These are phyloP conservation scores for Phataginus tetradactyla DNA, from an alignment of 2,797 vertebrate genomes.

Conservation along the genomic window DNA sequence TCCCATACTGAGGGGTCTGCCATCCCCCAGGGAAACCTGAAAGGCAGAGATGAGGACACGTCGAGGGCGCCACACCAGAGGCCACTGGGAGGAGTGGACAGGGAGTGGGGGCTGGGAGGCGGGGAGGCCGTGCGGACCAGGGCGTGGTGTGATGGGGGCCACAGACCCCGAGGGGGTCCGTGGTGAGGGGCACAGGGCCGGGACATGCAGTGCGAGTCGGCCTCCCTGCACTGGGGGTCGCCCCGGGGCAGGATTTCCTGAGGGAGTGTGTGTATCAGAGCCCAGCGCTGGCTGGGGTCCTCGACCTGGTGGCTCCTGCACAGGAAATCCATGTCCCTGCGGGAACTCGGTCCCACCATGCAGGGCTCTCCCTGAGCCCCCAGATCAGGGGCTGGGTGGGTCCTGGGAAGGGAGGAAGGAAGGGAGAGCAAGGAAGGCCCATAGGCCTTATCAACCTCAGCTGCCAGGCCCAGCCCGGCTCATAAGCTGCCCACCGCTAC, in stretches of 20 bases:
- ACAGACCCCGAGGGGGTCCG: fast-evolving
- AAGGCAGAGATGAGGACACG: background rate
- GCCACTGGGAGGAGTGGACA: fast-evolving
- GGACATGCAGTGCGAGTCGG: background rate
- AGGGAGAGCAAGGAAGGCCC: background rate
- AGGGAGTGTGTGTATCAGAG: background rate
- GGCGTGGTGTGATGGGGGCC: too few species aligned
- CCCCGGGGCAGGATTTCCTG: slow-evolving; percentile 32
- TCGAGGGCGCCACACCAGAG: background rate
- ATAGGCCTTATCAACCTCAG: background rate
- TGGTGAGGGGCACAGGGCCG: fast-evolving
- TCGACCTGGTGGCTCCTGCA: background rate
- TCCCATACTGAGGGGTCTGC: background rate
- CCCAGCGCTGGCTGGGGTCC: background rate
- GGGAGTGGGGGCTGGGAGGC: fast-evolving
- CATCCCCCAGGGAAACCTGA: background rate
- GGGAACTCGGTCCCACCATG: background rate
- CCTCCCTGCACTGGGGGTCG: background rate
- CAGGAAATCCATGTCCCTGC: background rate
- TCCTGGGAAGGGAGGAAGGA: background rate
- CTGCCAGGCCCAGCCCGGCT: background rate
- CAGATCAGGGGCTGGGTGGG: background rate
- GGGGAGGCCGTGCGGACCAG: background rate
- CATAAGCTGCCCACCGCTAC: background rate
- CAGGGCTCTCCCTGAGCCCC: background rate